Conservation (phyloP, 2,797 vertebrate genomes). For the Clangula hyemalis region DNA sequence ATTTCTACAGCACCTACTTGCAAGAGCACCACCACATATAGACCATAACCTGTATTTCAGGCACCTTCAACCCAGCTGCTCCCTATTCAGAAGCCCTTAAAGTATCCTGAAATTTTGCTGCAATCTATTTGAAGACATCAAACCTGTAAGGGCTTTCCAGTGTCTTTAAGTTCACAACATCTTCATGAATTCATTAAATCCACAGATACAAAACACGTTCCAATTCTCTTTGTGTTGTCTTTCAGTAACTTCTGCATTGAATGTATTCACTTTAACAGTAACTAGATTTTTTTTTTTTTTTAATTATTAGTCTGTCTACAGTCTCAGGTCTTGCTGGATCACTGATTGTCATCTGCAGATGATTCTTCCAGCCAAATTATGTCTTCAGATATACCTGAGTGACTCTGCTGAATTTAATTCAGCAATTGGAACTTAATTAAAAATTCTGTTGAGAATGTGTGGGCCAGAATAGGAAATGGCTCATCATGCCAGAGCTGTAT, state of each 20-base stretch:
- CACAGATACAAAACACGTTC: neutral
- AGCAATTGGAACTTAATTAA: conserved; percentile 34
- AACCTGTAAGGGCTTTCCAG: neutral
- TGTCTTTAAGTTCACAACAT: neutral
- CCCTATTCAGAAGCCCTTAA: neutral
- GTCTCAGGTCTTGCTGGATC: neutral
- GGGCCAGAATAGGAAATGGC: neutral
- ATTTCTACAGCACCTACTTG: neutral
- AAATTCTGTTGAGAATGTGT: neutral
- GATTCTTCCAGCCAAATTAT: conserved; percentile 19
- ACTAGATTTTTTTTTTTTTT: neutral
- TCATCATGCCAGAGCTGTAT: neutral
- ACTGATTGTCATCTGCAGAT: neutral
- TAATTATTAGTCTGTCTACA: neutral
- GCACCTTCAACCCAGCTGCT: neutral
- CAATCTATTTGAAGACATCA: neutral
- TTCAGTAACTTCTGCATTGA: neutral
- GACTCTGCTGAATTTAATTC: conserved; percentile 3
- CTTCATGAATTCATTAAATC: neutral
- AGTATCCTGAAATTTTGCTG: neutral
- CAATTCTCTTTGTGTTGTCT: neutral
- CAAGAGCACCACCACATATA: neutral
- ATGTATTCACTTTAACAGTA: neutral
- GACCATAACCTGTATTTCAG: neutral
- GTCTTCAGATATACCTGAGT: conserved; percentile 14